Conservation (phyloP, 2,888 invertebrate genomes). For the Lepas anatifera region DNA sequence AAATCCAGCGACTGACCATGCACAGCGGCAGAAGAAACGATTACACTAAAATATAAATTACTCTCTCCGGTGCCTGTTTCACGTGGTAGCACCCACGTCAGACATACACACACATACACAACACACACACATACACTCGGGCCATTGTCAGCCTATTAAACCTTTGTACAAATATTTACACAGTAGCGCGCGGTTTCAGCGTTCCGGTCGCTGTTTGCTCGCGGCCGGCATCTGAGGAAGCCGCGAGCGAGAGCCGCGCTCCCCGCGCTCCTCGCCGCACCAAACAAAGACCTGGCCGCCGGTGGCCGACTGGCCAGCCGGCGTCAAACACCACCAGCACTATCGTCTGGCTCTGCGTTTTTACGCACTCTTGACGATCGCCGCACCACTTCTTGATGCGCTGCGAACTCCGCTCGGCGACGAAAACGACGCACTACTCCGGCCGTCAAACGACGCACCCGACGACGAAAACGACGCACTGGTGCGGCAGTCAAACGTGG, state of each 20-base stretch:
- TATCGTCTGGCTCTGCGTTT: neutral
- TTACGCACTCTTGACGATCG: neutral
- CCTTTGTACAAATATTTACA: slow-evolving; percentile 11
- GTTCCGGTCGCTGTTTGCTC: too few species aligned
- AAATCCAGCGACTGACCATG: too few species aligned
- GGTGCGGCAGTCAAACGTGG: too few species aligned
- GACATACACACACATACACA: too few species aligned
- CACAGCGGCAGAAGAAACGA: too few species aligned
- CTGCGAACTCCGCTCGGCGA: neutral
- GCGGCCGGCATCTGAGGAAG: too few species aligned
- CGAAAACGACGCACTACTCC: neutral
- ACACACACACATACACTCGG: too few species aligned
- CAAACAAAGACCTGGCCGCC: neutral
- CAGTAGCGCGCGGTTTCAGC: neutral
- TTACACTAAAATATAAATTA: too few species aligned
- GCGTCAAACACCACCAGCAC: neutral
- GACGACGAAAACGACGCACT: neutral
- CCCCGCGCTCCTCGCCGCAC: neutral
- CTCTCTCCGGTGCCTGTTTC: too few species aligned
- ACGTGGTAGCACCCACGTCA: too few species aligned
- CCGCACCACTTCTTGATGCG: neutral
- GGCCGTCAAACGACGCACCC: neutral
- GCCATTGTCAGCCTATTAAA: neutral
- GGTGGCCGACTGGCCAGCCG: neutral
- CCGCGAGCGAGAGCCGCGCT: too few species aligned